Evolutionary conservation across 2,113 vertebrate genomes (phyloP).

Genomic region (Podarcis cretensis): DNA sequence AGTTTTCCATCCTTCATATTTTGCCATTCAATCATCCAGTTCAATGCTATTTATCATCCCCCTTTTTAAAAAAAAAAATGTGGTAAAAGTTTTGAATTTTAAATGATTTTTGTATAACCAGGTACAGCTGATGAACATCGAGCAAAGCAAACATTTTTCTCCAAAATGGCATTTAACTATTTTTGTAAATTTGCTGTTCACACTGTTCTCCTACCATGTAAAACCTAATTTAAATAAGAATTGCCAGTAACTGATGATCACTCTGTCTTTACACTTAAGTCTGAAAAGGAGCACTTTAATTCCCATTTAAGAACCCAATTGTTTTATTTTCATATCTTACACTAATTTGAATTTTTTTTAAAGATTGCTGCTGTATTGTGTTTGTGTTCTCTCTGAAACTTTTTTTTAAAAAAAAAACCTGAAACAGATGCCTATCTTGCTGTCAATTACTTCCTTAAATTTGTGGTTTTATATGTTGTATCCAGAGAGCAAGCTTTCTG

Average conservation of each 20-base stretch:
- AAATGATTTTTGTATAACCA: conserved; percentile 83
- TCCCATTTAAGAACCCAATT: conserved; percentile 69
- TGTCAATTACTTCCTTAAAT: conserved; percentile 64
- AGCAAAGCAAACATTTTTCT: conserved; percentile 70
- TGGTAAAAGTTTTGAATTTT: conserved; percentile 78
- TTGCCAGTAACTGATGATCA: conserved; percentile 80
- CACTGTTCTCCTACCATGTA: conserved; percentile 80
- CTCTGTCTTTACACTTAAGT: conserved; percentile 74
- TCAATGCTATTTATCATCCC: conserved; percentile 77
- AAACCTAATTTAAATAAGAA: conserved; percentile 71
- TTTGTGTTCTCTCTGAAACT: conserved; percentile 66
- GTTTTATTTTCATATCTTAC: conserved; percentile 71
- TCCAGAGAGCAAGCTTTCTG: conserved; percentile 57
- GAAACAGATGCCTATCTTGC: conserved; percentile 65
- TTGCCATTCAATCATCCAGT: conserved; percentile 77
- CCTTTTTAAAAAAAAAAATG: conserved; percentile 72
- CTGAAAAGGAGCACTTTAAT: conserved; percentile 80
- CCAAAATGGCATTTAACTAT: conserved; percentile 80
- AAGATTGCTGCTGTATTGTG: conserved; percentile 75
- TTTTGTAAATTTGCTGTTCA: conserved; percentile 81
- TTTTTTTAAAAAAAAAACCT: conserved; percentile 65
- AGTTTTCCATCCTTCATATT: conserved; percentile 75
- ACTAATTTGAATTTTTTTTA: conserved; percentile 73
- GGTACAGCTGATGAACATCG: conserved; percentile 81
- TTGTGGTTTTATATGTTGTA: conserved; percentile 65